A percentile compares a stretch with the other conserved stretches of the same genome.
Conservation (phyloP, 1,140 invertebrate species). For the Sitobion miscanthi region DNA sequence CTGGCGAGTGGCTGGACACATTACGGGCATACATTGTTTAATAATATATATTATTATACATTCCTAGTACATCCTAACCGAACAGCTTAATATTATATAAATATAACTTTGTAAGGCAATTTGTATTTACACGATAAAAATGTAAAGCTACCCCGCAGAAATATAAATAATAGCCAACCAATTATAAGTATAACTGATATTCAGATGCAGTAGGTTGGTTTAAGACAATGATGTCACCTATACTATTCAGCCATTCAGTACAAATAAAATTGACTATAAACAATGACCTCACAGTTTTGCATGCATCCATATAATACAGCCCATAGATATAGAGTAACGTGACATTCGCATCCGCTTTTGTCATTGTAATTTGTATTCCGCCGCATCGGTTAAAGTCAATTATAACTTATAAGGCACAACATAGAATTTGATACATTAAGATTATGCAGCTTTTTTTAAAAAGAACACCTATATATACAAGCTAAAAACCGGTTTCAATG, state of each 20-base stretch:
- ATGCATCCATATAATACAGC: not conserved
- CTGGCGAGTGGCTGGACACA: not conserved
- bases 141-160: not conserved
- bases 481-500: not conserved
- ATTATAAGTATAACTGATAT: slow-evolving; percentile 1
- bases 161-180: not conserved
- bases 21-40: not conserved
- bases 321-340: not conserved
- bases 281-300: slow-evolving; percentile 3
- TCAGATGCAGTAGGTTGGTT: not conserved
- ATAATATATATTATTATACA: not conserved
- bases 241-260: not conserved
- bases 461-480: not conserved
- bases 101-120: not conserved
- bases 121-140: not conserved
- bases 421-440: not conserved
- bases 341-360: slow-evolving; percentile 16
- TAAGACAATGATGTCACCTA: not conserved
- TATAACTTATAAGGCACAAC: not conserved
- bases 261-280: not conserved
- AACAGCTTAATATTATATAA: not conserved
- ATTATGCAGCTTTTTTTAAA: not conserved
- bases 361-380: not conserved
- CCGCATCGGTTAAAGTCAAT: not conserved
- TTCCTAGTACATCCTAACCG: not conserved